A percentile compares a stretch with the other conserved stretches of the same genome.
Conservation (phyloP, 2,888 invertebrate species). For the Eupithecia subfuscata region DNA sequence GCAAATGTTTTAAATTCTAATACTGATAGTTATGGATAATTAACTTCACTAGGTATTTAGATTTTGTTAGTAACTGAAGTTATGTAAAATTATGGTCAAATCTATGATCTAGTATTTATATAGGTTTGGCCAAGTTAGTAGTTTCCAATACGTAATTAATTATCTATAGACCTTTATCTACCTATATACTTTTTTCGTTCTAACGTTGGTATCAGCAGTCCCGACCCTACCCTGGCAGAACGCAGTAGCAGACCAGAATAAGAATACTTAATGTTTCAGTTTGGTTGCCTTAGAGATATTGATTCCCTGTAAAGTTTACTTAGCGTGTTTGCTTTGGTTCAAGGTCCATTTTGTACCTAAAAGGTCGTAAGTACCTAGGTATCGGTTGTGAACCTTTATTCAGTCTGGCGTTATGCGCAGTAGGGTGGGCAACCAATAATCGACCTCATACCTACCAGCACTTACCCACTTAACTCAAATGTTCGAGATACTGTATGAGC, state of each 20-base stretch:
- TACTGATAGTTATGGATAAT: background rate
- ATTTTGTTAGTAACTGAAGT: background rate
- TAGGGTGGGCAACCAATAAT: conserved; percentile 67
- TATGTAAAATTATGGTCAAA: no score
- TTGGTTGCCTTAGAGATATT: conserved; percentile 37
- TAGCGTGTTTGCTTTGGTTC: conserved; percentile 52
- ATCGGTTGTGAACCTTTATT: conserved; percentile 39
- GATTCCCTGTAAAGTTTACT: conserved; percentile 43
- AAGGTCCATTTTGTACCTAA: conserved; percentile 45
- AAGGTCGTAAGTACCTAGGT: conserved; percentile 46
- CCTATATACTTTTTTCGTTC: background rate
- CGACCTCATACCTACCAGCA: conserved; percentile 52
- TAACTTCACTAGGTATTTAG: background rate
- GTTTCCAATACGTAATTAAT: no score
- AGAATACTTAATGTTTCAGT: conserved; percentile 33
- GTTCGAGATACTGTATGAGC: conserved; percentile 67
- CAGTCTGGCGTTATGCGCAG: conserved; percentile 50
- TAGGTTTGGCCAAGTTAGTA: no score
- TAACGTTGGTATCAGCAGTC: no score
- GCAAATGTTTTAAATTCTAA: background rate
- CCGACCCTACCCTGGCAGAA: background rate
- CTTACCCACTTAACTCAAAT: conserved; percentile 52
- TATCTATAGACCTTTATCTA: background rate
- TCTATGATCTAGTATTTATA: no score
- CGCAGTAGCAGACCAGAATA: background rate